phyloP scores from a whole-genome alignment of 53 echinoderm and acorn worm species.

The Holothuria leucospilota region DNA sequence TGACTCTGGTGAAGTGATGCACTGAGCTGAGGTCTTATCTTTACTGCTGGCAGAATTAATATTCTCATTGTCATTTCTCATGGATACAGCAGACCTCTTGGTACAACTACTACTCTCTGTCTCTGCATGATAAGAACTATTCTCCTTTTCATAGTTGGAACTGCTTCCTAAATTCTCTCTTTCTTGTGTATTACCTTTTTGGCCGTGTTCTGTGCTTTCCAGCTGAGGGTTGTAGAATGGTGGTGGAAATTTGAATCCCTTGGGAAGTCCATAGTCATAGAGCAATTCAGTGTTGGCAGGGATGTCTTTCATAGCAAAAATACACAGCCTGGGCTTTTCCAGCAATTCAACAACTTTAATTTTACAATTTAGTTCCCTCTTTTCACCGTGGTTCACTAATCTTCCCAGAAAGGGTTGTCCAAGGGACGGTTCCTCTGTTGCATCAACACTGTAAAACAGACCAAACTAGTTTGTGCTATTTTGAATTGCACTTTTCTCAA shows the following conservation, averaged over 20 bases:
- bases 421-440: slow-evolving; percentile 40
- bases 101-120: no score
- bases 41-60: no score
- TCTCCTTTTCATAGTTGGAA: no score
- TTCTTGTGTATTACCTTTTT: no score
- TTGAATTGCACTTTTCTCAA: no score
- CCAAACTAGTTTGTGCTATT: no score
- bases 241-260: slow-evolving; percentile 48
- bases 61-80: no score
- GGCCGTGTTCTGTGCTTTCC: not conserved
- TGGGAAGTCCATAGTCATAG: slow-evolving; percentile 57
- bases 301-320: slow-evolving; percentile 51
- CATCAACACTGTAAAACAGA: slow-evolving; percentile 51
- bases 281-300: slow-evolving; percentile 42
- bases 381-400: slow-evolving; percentile 50
- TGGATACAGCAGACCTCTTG: no score
- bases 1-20: no score
- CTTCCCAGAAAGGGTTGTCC: slow-evolving; percentile 25
- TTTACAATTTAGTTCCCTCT: slow-evolving; percentile 48
- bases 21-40: no score
- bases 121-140: no score
- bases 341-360: slow-evolving; percentile 39
- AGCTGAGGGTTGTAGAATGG: slow-evolving; percentile 24
- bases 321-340: slow-evolving; percentile 54
- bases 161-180: no score